Evolutionary conservation across 1,140 invertebrate genomes (phyloP).

Genomic region (Charaxes varanes): DNA sequence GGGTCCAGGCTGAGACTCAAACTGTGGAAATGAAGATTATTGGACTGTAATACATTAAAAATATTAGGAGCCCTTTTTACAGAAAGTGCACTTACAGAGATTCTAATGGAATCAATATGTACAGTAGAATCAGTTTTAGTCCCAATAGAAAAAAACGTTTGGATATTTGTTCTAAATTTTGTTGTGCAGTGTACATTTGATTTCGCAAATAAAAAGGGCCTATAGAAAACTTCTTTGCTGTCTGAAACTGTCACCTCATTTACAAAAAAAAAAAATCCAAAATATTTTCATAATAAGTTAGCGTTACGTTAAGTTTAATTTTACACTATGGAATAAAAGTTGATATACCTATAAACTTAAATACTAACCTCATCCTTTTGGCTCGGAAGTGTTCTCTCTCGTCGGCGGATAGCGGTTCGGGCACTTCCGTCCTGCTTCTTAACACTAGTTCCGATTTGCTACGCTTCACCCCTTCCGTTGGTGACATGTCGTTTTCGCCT

Average conservation of each 20-base stretch:
- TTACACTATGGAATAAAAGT: constrained; percentile 4
- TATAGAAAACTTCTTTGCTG: too few relatives aligned
- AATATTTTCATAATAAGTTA: too few relatives aligned
- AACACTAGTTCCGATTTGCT: constrained; percentile 63
- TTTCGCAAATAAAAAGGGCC: too few relatives aligned
- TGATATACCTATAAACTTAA: neutral
- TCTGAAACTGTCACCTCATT: too few relatives aligned
- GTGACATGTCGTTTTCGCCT: constrained; percentile 38
- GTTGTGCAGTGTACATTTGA: too few relatives aligned
- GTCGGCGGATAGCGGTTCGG: constrained; percentile 50
- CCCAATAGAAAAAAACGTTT: too few relatives aligned
- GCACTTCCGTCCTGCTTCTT: constrained; percentile 29
- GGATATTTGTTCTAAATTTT: too few relatives aligned
- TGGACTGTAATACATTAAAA: neutral
- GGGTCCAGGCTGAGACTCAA: constrained; percentile 52
- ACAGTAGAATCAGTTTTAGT: too few relatives aligned
- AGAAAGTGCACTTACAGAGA: too few relatives aligned
- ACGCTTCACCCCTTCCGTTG: constrained; percentile 54
- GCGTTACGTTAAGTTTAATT: too few relatives aligned
- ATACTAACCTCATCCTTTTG: constrained; percentile 43
- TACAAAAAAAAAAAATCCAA: too few relatives aligned
- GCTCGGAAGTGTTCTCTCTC: constrained; percentile 45
- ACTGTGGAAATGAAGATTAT: constrained; percentile 19
- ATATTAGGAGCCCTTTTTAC: neutral
- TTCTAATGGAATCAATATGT: too few relatives aligned